Percentiles rank a stretch among this genome's conserved stretches.
These are phyloP conservation scores for Pollimyrus isidori DNA, from an alignment of 2,113 vertebrate species.

Conservation along the genomic window DNA sequence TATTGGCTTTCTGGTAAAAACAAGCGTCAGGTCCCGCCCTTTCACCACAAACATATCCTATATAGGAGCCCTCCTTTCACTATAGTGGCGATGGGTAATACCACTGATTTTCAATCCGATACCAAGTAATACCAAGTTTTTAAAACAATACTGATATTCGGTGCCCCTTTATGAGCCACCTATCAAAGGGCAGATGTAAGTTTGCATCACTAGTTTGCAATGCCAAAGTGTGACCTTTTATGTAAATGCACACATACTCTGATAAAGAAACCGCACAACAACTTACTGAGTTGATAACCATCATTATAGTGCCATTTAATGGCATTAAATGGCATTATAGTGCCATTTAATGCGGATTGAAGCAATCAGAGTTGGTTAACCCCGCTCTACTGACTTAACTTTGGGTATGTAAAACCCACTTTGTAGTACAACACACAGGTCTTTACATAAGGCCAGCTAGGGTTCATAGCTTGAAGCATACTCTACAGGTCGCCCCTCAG, in stretches of 20 bases:
- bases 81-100: not conserved
- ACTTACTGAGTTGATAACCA: not conserved
- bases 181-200: not conserved
- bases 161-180: not conserved
- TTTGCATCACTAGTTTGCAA: not conserved
- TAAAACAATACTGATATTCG: not conserved
- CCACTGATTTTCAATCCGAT: not conserved
- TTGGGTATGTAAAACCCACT: not conserved
- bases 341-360: too few relatives aligned
- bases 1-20: not conserved
- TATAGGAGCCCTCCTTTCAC: not conserved
- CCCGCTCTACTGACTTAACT: not conserved
- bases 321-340: too few relatives aligned
- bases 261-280: not conserved
- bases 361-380: not conserved
- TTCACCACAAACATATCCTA: not conserved
- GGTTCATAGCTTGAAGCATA: not conserved
- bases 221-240: not conserved
- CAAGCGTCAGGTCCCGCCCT: not conserved
- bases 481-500: not conserved
- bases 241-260: not conserved
- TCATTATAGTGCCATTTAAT: too few relatives aligned
- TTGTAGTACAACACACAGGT: not conserved
- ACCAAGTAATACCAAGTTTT: not conserved
- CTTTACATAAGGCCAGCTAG: not conserved